Base-by-base conservation (phyloP, 2,888 invertebrate genomes). In the Microchrysa polita region DNA sequence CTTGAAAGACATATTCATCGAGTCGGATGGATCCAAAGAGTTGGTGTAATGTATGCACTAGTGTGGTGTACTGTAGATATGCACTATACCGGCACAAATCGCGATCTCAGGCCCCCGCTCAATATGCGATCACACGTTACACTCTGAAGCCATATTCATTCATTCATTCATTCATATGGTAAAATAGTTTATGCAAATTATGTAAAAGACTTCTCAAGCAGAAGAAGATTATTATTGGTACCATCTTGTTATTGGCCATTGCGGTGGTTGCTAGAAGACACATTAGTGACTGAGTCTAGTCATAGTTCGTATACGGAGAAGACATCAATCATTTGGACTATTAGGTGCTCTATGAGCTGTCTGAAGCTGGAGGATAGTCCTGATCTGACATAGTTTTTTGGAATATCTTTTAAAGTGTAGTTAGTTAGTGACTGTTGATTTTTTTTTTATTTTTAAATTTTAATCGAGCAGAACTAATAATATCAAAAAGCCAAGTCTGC, bases 81-180 rank as follows among this genome's bases (percentile, higher is more conserved):
- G 63, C 27, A 42, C 23, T 63, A 18, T 18, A 48, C 27, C 27
- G 27, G 27, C 27, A 34, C 27, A 34, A 34, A 34, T 7, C 27
- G n/a, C n/a, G 27, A 34, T 34, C 27, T 34, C 27, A 34, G 27
- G 4, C 27, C 27, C 27, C 27, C 27, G 27, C 27, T 34, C 7
- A 34, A 34, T 34, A 34, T 34, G n/a, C n/a, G 27, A 34, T 34
- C 27, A 34, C 27, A 34, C 27, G 27, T 34, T 34, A 34, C n/a
- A n/a, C n/a, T n/a, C 27, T 34, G 27, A 34, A 34, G 27, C 27
- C 27, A n/a, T n/a, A n/a, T n/a, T n/a, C n/a, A 34, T 34, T 40
- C 67, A 67, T 53, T 34, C 69, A 69, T 69, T 55, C 69, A 69
- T 69, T 69, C 69, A 69, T 69, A 69, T 69, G 42, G 55, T 27